Base-by-base conservation (phyloP, 30 jellyfish, hydroid and myxozoan genomes). In the Aurelia aurita complex sp. Pacific region DNA sequence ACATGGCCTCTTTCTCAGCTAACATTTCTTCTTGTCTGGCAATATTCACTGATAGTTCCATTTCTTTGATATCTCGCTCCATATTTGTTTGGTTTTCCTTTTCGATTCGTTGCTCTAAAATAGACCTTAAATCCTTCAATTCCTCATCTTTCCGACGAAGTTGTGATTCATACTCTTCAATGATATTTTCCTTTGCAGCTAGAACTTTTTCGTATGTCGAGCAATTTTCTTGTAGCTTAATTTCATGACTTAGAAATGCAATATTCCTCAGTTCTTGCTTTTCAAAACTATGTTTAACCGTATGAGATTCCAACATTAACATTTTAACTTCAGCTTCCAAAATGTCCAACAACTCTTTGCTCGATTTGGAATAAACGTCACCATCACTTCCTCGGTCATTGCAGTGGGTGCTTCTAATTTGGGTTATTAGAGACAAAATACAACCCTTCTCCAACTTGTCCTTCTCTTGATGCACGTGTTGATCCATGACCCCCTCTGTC, bases 61-160 rank as follows among this genome's bases (percentile, higher is more conserved):
- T 23, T 52, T 74, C 87, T 34, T 62, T 19, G 6, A 82, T 71
- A 64, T 82, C 91, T 43, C 82, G 23, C 29, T 18, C 61, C 91
- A 82, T 82, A 33, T 59, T 82, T 52, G 70, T 61, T 8, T 76
- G 51, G 51, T 82, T 82, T 69, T 82, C 91, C 19, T 73, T 88
- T 23, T 59, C 79, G 0, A 73, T 73, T 50, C 87, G 50, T 67
- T 84, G 82, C 73, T 73, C 87, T 19, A 84, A 64, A 19, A 74
- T 74, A 6, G 4, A 36, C 18, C 85, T 76, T 34, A 84, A 5
- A 53, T 84, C 69, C 67, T 53, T 51, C 40, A 73, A 15, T 64
- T 74, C 93, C 4, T 73, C 85, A 15, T 62, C 82, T 43, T 69
- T 82, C 7, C 3, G 15, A 5, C 35, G 79, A 5, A 82, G 46